Base-by-base conservation (phyloP, 2,797 vertebrate species). In the Emydoidea blandingii region DNA sequence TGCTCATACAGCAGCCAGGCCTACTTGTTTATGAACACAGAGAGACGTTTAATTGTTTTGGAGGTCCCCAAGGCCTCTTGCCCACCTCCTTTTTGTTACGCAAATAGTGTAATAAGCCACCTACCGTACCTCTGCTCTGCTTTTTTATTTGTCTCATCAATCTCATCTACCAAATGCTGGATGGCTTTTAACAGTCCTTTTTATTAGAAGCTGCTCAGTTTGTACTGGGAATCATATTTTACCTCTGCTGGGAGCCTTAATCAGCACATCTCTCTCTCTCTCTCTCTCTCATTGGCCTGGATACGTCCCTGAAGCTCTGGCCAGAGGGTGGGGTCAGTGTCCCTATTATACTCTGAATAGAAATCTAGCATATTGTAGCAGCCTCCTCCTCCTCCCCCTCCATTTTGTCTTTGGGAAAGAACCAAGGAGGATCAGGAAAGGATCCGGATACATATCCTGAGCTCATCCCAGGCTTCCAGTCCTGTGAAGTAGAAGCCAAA, bases 181-280 rank as follows among this genome's bases (percentile, higher is more conserved):
- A 54, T 74, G 87, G 89, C 93, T 95, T 89, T 96, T 97, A 95
- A 95, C 49, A 93, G 87, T 90, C 90, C 91, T 85, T 94, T 97
- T 97, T 93, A 94, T 85, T 95, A 94, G 93, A 93, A 96, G 87
- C 88, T 79, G 86, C 95, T 97, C 87, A 83, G 83, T 79, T 93
- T 90, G 88, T 86, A n/a, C 8, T 94, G 95, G 88, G 96, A 97
- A 93, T 95, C 82, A 18, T 93, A 92, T 92, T 97, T 98, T 97
- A 96, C 86, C 87, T 94, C 87, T 81, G 74, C 74, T 85, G 93
- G 90, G 94, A 93, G 15, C 90, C 85, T 92, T 44, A 68, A 90
- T 94, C 12, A 16, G 93, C 29, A 96, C 93, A 95, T 56, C 84
- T 86, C 37, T 82, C 85, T 23, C 5, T 82, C 85, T 23, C 5